A percentile compares a stretch with the other conserved stretches of the same genome.
These are phyloP conservation scores for Muschampia plurimacula DNA, from an alignment of 2,888 invertebrate species.

Conservation along the genomic window DNA sequence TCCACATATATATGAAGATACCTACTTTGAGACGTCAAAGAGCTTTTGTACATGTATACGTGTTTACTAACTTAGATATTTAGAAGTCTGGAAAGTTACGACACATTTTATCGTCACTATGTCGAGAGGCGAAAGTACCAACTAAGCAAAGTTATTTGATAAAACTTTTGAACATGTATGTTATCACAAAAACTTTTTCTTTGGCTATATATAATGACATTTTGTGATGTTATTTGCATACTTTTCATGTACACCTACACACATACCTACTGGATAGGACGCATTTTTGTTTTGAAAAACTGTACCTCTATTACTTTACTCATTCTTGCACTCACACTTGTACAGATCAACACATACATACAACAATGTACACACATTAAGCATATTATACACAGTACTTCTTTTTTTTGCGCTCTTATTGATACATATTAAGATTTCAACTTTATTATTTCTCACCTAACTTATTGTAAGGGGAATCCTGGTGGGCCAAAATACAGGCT, in stretches of 20 bases:
- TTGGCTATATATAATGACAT: constrained; percentile 4
- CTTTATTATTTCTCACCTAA: too few species aligned
- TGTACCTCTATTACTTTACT: too few species aligned
- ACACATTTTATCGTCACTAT: constrained; percentile 14
- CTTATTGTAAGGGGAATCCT: too few species aligned
- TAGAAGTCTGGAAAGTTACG: constrained; percentile 13
- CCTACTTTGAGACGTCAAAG: not conserved
- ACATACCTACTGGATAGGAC: not conserved
- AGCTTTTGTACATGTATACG: not conserved
- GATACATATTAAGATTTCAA: too few species aligned
- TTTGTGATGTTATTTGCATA: not conserved
- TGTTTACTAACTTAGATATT: constrained; percentile 1
- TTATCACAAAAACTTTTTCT: constrained; percentile 4
- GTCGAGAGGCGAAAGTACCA: constrained; percentile 1
- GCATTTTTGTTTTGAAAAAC: not conserved
- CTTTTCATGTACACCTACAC: not conserved
- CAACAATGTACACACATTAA: too few species aligned
- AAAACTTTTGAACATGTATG: constrained; percentile 21
- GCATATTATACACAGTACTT: too few species aligned
- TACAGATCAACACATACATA: too few species aligned
- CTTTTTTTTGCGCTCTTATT: too few species aligned
- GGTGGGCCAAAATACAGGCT: too few species aligned
- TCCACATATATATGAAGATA: not conserved
- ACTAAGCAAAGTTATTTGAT: constrained; percentile 3
- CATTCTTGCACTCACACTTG: too few species aligned